Percentiles rank a stretch among this genome's conserved stretches.
These are phyloP conservation scores for Celastrina argiolus DNA, from an alignment of 2,888 invertebrate species.

Conservation along the genomic window DNA sequence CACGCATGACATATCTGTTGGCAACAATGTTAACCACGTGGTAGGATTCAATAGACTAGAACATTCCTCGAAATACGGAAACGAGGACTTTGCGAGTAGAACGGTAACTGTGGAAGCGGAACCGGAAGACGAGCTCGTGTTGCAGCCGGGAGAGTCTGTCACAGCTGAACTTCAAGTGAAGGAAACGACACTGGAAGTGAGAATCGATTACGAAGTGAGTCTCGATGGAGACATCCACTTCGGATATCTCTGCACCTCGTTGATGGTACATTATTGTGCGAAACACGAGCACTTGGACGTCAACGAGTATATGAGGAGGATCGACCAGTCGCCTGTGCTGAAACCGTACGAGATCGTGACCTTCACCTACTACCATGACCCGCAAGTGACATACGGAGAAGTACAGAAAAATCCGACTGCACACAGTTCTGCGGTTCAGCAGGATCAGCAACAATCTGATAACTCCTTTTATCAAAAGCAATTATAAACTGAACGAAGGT, in stretches of 20 bases:
- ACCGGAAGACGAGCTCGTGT: neutral
- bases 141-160: neutral
- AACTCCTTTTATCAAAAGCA: too few relatives aligned
- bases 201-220: slow-evolving; percentile 8
- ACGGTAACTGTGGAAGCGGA: neutral
- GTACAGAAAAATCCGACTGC: neutral
- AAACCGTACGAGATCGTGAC: neutral
- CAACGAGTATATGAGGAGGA: neutral
- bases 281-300: neutral
- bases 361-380: neutral
- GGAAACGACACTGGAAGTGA: slow-evolving; percentile 6
- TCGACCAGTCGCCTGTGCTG: neutral
- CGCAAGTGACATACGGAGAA: neutral
- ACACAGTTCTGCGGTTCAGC: too few relatives aligned
- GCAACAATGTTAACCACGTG: neutral
- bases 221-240: slow-evolving; percentile 1
- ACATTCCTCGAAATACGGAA: neutral
- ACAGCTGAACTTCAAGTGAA: neutral
- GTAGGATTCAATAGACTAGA: neutral
- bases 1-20: neutral
- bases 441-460: too few relatives aligned
- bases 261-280: neutral
- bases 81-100: neutral
- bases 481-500: too few relatives aligned
- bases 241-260: neutral